These are phyloP conservation scores for Strigamia maritima DNA, from an alignment of 2,888 invertebrate species.

Conservation along the genomic window DNA sequence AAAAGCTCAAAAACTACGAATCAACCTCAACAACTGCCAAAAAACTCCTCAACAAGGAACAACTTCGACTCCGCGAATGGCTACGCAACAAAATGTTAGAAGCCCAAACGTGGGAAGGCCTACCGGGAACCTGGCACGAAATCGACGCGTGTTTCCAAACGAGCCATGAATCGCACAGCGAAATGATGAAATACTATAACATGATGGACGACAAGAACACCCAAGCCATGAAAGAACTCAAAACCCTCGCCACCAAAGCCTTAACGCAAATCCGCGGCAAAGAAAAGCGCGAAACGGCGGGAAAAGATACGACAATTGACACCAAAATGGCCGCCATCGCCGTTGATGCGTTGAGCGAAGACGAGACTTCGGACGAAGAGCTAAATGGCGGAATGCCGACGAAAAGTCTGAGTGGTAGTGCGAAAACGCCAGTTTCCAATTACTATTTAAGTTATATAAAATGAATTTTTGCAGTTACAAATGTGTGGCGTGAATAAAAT, in stretches of 20 bases:
- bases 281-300: background rate
- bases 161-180: background rate
- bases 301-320: background rate
- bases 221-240: background rate
- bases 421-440: background rate
- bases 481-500: background rate
- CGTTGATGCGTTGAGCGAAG: too few relatives aligned
- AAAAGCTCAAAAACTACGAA: background rate
- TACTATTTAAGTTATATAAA: background rate
- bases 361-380: background rate
- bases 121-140: constrained; percentile 32
- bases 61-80: background rate
- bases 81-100: background rate
- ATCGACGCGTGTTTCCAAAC: background rate
- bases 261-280: background rate
- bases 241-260: background rate
- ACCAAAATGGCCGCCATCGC: too few relatives aligned
- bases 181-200: constrained; percentile 3
- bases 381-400: background rate
- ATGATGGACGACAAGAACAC: background rate
- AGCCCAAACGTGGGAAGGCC: constrained; percentile 28
- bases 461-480: background rate
- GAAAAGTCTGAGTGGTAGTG: background rate
- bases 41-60: background rate
- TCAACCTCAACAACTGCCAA: background rate